These are phyloP conservation scores for Felis catus DNA, from an alignment of 2,113 vertebrate genomes.

Conservation along the genomic window DNA sequence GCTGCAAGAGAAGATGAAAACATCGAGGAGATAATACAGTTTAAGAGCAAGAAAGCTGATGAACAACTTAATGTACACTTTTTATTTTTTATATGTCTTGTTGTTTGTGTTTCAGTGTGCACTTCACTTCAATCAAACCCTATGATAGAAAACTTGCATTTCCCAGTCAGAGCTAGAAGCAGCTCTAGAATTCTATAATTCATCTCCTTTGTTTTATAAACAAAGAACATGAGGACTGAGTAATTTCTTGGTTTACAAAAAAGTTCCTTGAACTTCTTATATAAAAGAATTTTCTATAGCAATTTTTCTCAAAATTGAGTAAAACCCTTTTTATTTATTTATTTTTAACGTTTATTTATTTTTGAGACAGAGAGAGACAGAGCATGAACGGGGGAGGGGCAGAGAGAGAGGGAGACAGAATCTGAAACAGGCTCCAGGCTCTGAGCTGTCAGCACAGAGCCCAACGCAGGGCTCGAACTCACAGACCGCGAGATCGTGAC, in stretches of 20 bases:
- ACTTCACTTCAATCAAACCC: not conserved
- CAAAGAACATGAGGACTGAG: not conserved
- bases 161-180: not conserved
- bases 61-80: not conserved
- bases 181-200: not conserved
- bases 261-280: not conserved
- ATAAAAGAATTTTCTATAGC: not conserved
- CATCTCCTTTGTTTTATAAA: not conserved
- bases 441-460: too few species aligned
- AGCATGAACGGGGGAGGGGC: too few species aligned
- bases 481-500: too few species aligned
- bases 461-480: too few species aligned
- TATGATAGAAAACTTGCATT: not conserved
- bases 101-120: not conserved
- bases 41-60: not conserved
- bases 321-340: not conserved
- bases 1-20: not conserved
- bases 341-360: too few species aligned
- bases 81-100: not conserved
- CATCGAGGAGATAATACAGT: not conserved
- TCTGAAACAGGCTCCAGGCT: too few species aligned
- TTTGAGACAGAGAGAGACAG: too few species aligned
- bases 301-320: conserved; percentile 6
- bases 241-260: not conserved
- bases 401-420: too few species aligned